A percentile compares a stretch with the other conserved stretches of the same genome.
These are phyloP conservation scores for Polydrusus pterygomalis DNA, from an alignment of 2,888 invertebrate species.

Conservation along the genomic window DNA sequence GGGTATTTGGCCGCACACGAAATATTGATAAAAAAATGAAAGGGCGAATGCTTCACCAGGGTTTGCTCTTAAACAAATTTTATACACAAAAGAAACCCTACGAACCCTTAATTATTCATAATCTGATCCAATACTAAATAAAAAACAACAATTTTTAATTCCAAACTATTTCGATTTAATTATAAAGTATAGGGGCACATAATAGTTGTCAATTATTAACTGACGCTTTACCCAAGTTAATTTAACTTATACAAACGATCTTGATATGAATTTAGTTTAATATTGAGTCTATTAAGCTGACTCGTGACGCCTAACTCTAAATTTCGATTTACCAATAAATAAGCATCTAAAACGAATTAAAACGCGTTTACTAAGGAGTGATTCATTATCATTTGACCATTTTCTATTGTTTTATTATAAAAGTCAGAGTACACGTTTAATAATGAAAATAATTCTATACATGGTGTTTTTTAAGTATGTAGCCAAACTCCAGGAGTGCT, in stretches of 20 bases:
- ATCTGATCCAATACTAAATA: background rate
- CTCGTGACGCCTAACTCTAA: constrained; percentile 37
- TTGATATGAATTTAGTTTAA: constrained; percentile 53
- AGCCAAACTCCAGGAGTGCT: too few relatives aligned
- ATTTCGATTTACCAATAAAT: constrained; percentile 30
- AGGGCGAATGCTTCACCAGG: too few relatives aligned
- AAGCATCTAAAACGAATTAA: constrained; percentile 16
- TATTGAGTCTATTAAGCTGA: constrained; percentile 45
- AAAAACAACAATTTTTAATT: constrained; percentile 27
- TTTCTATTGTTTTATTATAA: background rate
- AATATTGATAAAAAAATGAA: too few relatives aligned
- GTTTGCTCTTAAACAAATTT: too few relatives aligned
- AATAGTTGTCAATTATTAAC: constrained; percentile 53
- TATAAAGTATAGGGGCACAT: constrained; percentile 49
- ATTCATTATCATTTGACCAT: background rate
- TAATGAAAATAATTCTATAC: too few relatives aligned
- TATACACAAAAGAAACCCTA: too few relatives aligned
- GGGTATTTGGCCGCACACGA: too few relatives aligned
- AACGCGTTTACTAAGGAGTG: background rate
- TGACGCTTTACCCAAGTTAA: constrained; percentile 49
- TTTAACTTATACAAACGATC: constrained; percentile 51
- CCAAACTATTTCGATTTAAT: constrained; percentile 41
- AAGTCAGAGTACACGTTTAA: too few relatives aligned
- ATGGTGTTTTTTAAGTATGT: too few relatives aligned
- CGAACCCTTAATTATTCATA: too few relatives aligned